Conservation (phyloP, 2,797 vertebrate species). For the Carcharodon carcharias region DNA sequence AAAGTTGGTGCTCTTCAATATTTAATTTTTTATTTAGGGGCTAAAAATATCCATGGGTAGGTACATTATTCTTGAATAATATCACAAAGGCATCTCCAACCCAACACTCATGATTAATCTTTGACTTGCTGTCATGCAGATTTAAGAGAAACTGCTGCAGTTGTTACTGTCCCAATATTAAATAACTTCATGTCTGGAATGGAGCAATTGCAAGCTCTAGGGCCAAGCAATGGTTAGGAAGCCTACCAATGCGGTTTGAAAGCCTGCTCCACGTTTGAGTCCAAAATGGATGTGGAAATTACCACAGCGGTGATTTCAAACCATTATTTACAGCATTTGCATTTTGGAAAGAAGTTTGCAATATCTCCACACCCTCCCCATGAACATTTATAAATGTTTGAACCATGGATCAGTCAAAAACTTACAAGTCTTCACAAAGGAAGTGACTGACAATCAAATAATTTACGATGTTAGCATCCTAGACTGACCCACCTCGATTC, state of each 20-base stretch:
- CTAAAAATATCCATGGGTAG: neutral
- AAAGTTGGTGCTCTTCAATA: neutral
- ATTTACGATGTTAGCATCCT: neutral
- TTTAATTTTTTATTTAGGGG: neutral
- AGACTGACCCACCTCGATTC: neutral
- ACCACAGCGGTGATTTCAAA: slow-evolving; percentile 20
- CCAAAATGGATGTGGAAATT: slow-evolving; percentile 14
- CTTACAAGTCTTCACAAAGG: neutral
- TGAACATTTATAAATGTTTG: neutral
- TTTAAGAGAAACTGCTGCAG: neutral
- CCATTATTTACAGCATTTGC: slow-evolving; percentile 22
- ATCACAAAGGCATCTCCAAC: neutral
- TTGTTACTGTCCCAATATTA: neutral
- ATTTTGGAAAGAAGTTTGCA: neutral
- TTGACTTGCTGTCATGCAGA: neutral
- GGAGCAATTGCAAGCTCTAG: neutral
- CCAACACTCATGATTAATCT: neutral
- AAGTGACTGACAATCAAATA: neutral
- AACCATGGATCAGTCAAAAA: neutral
- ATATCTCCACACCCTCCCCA: neutral
- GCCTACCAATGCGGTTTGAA: slow-evolving; percentile 21
- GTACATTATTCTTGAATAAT: neutral
- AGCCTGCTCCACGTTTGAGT: slow-evolving; percentile 2
- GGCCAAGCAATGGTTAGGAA: slow-evolving; percentile 3
- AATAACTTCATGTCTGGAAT: neutral